These are phyloP conservation scores for Ictalurus punctatus DNA, from an alignment of 2,113 vertebrate species.

Conservation along the genomic window DNA sequence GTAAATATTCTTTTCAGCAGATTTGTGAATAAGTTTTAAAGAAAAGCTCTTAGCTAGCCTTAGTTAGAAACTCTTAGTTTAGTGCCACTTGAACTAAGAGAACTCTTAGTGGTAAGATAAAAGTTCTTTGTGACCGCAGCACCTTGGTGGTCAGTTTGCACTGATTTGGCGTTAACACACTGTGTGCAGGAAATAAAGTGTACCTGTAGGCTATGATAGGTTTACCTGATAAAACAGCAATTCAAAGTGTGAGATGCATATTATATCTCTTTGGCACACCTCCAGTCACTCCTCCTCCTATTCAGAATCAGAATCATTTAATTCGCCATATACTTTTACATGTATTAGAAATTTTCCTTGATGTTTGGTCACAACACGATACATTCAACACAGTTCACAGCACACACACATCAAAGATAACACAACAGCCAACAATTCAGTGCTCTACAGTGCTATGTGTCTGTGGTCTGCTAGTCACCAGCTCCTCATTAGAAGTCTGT, in stretches of 20 bases:
- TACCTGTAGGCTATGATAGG: not conserved
- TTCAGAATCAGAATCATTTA: not conserved
- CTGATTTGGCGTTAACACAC: not conserved
- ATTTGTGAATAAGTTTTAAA: not conserved
- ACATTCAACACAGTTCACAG: not conserved
- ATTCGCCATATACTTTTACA: not conserved
- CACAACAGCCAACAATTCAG: not conserved
- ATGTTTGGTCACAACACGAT: not conserved
- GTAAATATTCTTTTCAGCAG: not conserved
- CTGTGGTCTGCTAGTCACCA: not conserved
- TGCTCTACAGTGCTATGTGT: not conserved
- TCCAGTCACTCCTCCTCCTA: not conserved
- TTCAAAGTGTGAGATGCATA: not conserved
- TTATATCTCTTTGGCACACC: not conserved
- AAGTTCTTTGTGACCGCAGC: not conserved
- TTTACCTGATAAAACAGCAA: not conserved
- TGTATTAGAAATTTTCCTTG: not conserved
- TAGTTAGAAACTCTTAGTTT: not conserved
- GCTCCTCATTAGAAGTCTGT: not conserved
- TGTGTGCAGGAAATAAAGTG: not conserved
- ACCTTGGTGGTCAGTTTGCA: not conserved
- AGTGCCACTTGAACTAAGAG: not conserved
- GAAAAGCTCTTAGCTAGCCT: not conserved
- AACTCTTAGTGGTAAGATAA: not conserved
- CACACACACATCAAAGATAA: not conserved